Evolutionary conservation across 1,140 invertebrate genomes (phyloP), one percentile per base, ranked within the genome.

Genomic region (Drosophila mayri): DNA sequence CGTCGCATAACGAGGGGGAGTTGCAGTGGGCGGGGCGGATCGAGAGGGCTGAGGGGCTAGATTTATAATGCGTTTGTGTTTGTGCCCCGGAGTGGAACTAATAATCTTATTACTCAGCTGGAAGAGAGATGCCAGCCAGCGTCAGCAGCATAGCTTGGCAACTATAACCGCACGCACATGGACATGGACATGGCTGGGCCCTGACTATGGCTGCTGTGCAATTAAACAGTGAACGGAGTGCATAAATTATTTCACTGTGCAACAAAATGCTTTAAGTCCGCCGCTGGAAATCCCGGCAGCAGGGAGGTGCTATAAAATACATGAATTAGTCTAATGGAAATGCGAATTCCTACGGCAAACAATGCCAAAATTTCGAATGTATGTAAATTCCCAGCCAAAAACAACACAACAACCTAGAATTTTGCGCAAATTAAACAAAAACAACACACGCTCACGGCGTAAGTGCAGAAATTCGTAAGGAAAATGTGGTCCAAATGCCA

Each of bases 311-410:
- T 71, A 78, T 70, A 78, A 78, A 78, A 58, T 77, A 78, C 65
- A 78, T 77, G 75, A 78, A 78, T 78, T 78, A 78, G 75, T 77
- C 74, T 78, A 78, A 78, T 78, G 75, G 64, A 78, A 78, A 78
- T 78, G 74, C 58, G 65, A 78, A 78, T 58, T 77, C 44, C 75
- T 32, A 46, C 32, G 38, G 41, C 74, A 76, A 76, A 76, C 73
- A 76, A 76, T 77, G 50, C 55, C 65, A 61, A 78, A 44, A 78
- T 78, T 77, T 76, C 41, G 43, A 77, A 77, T 77, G 49, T 50
- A 77, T 77, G 73, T 50, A 77, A 77, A 41, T 77, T 68, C 41
- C 64, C 47, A n/a, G 20, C 49, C 30, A 54, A 66, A 61, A 68
- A 57, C 43, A 60, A 67, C 63, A 68, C 70, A 60, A 28, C 43